These are phyloP conservation scores for Periophthalmus magnuspinnatus DNA, from an alignment of 2,797 vertebrate genomes.

Conservation along the genomic window DNA sequence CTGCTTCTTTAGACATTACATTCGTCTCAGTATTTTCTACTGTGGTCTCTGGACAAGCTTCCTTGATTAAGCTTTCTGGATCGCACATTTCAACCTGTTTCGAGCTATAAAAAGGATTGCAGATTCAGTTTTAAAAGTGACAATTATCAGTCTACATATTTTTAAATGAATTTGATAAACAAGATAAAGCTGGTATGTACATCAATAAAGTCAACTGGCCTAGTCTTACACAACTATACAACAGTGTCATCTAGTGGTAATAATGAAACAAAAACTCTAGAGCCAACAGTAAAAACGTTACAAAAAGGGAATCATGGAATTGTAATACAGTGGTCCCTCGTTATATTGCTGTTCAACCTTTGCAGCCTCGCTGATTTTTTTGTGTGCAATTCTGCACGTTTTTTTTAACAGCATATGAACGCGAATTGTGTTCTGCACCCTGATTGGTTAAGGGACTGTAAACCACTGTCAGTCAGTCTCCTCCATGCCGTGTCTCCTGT, in stretches of 20 bases:
- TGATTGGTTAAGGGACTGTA: too few relatives aligned
- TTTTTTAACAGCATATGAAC: too few relatives aligned
- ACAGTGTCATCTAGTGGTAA: constrained; percentile 60
- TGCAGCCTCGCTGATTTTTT: too few relatives aligned
- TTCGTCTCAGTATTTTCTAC: constrained; percentile 21
- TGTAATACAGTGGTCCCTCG: too few relatives aligned
- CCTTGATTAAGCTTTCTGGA: constrained; percentile 25
- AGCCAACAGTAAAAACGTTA: neutral
- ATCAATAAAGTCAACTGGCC: neutral
- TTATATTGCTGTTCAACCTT: too few relatives aligned
- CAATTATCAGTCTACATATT: neutral
- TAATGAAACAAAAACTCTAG: neutral
- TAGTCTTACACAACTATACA: neutral
- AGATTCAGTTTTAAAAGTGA: neutral
- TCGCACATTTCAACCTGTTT: constrained; percentile 37
- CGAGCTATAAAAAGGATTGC: constrained; percentile 33
- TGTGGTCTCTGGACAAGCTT: constrained; percentile 28
- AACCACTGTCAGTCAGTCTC: too few relatives aligned
- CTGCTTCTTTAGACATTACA: constrained; percentile 14
- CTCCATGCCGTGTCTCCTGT: too few relatives aligned
- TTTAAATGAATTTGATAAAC: neutral
- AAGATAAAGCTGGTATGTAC: neutral
- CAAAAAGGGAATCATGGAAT: too few relatives aligned
- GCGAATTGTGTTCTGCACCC: too few relatives aligned
- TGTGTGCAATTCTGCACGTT: too few relatives aligned